A percentile compares a stretch with the other conserved stretches of the same genome.
Conservation (phyloP, 2,888 invertebrate genomes). For the Nesidiocoris tenuis region DNA sequence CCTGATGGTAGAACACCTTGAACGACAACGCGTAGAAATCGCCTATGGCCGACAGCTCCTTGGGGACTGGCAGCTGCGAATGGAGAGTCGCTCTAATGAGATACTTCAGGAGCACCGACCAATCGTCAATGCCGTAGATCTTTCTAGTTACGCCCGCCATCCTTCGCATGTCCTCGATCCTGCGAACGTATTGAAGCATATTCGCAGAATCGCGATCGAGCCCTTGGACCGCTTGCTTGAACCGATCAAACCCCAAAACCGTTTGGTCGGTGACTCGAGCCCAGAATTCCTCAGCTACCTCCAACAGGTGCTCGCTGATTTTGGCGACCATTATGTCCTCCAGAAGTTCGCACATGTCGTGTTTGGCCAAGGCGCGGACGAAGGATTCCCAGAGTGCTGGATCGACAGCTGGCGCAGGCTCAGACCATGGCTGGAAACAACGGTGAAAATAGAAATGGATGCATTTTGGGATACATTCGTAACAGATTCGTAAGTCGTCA, state of each 20-base stretch:
- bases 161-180: conserved; percentile 60
- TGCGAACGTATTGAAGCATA: conserved; percentile 60
- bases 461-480: no score
- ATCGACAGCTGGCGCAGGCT: conserved; percentile 6
- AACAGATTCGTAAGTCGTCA: no score
- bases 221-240: conserved; percentile 67
- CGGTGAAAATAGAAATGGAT: no score
- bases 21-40: conserved; percentile 78
- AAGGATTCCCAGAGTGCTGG: conserved; percentile 20
- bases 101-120: conserved; percentile 64
- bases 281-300: conserved; percentile 68
- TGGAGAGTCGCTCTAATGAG: conserved; percentile 66
- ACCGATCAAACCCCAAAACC: conserved; percentile 62
- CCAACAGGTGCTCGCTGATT: conserved; percentile 63
- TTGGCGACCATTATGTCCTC: conserved; percentile 57
- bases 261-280: conserved; percentile 53
- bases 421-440: not conserved
- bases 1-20: conserved; percentile 63
- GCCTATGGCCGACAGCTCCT: conserved; percentile 68
- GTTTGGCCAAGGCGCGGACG: conserved; percentile 50
- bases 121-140: conserved; percentile 60
- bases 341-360: conserved; percentile 54
- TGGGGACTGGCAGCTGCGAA: conserved; percentile 66
- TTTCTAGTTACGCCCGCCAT: conserved; percentile 57
- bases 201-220: conserved; percentile 61